Evolutionary conservation across 2,113 vertebrate genomes (phyloP).

Genomic region (Pungitius pungitius): DNA sequence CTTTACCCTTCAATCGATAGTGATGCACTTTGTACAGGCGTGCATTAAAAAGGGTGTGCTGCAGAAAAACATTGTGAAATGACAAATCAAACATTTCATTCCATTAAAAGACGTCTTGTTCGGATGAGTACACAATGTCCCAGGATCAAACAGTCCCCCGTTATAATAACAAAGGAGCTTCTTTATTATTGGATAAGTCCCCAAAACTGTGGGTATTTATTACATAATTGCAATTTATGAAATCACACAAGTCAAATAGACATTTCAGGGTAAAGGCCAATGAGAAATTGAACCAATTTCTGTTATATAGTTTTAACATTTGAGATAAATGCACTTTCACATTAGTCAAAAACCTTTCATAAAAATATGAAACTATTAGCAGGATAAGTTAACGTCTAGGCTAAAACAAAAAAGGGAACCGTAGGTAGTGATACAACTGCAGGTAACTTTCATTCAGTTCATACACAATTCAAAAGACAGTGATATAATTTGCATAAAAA

Average conservation of each 20-base stretch:
- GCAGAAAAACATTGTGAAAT: constrained; percentile 13
- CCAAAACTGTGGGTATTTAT: constrained; percentile 8
- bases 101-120: background rate
- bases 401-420: constrained; percentile 33
- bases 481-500: constrained; percentile 19
- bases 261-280: constrained; percentile 1
- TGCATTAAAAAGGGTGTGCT: background rate
- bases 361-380: constrained; percentile 36
- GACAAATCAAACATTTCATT: background rate
- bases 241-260: constrained; percentile 23
- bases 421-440: constrained; percentile 38
- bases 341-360: constrained; percentile 24
- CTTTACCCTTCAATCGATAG: constrained; percentile 14
- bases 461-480: constrained; percentile 11
- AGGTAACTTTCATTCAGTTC: constrained; percentile 24
- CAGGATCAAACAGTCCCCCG: background rate
- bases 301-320: constrained; percentile 35
- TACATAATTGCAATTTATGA: constrained; percentile 30
- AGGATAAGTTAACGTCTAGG: constrained; percentile 29
- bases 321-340: constrained; percentile 58
- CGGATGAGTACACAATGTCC: background rate
- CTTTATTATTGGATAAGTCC: constrained; percentile 43
- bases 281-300: constrained; percentile 1
- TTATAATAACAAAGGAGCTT: constrained; percentile 13
- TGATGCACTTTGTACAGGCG: constrained; percentile 29